Evolutionary conservation across 2,113 vertebrate genomes (phyloP).

Genomic region (Cervus canadensis): DNA sequence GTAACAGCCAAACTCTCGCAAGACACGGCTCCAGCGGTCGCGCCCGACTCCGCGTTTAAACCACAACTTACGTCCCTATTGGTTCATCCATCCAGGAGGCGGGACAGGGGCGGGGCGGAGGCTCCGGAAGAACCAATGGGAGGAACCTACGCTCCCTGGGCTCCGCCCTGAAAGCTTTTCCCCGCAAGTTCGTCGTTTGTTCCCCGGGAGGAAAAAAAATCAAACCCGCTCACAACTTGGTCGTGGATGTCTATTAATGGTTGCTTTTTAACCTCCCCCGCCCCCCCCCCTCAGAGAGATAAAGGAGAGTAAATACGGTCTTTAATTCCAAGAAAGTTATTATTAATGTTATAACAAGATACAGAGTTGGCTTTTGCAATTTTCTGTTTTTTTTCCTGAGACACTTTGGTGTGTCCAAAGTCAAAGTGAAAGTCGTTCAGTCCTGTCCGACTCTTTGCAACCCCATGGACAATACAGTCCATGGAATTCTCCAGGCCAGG

Average conservation of each 20-base stretch:
- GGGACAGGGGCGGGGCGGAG: background rate
- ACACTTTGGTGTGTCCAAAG: background rate
- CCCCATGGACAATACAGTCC: background rate
- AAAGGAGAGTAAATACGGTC: background rate
- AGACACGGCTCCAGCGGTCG: fast-evolving
- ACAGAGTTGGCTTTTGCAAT: background rate
- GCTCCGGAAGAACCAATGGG: constrained; percentile 44
- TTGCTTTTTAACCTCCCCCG: background rate
- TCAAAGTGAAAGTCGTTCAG: background rate
- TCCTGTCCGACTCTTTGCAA: background rate
- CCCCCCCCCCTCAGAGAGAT: background rate
- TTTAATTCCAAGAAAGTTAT: background rate
- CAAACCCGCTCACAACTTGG: background rate
- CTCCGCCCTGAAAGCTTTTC: background rate
- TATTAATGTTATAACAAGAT: background rate
- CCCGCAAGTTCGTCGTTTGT: fast-evolving
- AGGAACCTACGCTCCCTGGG: background rate
- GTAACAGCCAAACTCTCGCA: background rate
- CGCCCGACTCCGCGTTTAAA: constrained; percentile 25
- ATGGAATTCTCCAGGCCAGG: background rate
- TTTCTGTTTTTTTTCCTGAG: background rate
- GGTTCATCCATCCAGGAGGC: background rate
- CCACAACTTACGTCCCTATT: constrained; percentile 35
- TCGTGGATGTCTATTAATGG: background rate
- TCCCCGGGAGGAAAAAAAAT: background rate